A percentile compares a stretch with the other conserved stretches of the same genome.
These are phyloP conservation scores for Myotis planiceps DNA, from an alignment of 2,797 vertebrate genomes.

Conservation along the genomic window DNA sequence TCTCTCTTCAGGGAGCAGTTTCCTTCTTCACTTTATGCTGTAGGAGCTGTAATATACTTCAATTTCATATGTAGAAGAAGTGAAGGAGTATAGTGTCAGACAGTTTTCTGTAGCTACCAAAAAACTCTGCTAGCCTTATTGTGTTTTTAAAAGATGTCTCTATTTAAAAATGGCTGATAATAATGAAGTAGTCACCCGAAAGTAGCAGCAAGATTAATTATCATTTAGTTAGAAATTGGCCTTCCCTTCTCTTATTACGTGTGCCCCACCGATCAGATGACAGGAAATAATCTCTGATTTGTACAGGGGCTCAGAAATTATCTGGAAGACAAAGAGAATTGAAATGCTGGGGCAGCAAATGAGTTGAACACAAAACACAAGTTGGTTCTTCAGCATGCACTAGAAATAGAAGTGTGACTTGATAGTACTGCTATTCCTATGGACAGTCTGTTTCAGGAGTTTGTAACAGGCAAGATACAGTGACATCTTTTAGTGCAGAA, in stretches of 20 bases:
- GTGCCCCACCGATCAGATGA: background rate
- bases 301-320: background rate
- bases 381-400: background rate
- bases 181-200: conserved; percentile 40
- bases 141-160: conserved; percentile 4
- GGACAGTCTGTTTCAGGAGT: background rate
- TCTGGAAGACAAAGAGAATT: background rate
- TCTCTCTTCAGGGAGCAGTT: background rate
- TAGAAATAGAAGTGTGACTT: background rate
- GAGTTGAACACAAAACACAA: background rate
- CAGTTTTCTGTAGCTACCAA: background rate
- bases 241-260: background rate
- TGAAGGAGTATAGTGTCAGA: background rate
- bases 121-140: background rate
- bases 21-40: background rate
- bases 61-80: background rate
- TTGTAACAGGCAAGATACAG: background rate
- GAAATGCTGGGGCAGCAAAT: background rate
- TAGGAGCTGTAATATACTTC: background rate
- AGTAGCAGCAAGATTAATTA: background rate
- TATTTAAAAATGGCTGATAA: conserved; percentile 9
- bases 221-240: conserved; percentile 32
- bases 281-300: conserved; percentile 8
- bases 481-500: background rate
- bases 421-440: background rate